A percentile compares a stretch with the other conserved stretches of the same genome.
Evolutionary conservation across 2,113 vertebrate species (phyloP).

Genomic region (Hucho hucho): DNA sequence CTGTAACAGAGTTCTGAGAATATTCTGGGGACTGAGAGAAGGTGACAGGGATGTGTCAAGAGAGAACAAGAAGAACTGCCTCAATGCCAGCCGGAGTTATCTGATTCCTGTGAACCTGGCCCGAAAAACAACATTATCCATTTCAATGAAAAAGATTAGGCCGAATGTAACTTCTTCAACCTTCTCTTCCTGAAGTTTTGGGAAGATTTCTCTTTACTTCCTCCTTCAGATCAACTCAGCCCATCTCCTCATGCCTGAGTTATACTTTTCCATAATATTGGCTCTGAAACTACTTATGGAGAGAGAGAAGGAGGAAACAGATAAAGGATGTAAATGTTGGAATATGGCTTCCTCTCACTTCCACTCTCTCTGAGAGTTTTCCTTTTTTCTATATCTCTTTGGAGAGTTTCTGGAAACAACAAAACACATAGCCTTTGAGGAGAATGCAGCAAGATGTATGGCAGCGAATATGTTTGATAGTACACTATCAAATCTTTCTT

Average conservation of each 20-base stretch:
- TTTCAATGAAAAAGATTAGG: slow-evolving; percentile 27
- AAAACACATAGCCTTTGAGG: slow-evolving; percentile 25
- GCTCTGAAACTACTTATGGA: slow-evolving; percentile 54
- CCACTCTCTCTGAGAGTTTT: slow-evolving; percentile 22
- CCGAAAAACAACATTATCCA: slow-evolving; percentile 18
- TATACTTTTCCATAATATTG: slow-evolving; percentile 53
- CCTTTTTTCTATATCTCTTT: slow-evolving; percentile 23
- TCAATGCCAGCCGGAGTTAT: slow-evolving; percentile 23
- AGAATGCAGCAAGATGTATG: slow-evolving; percentile 36
- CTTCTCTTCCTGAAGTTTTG: slow-evolving; percentile 8
- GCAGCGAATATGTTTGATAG: slow-evolving; percentile 38
- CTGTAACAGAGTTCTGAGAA: slow-evolving; percentile 20
- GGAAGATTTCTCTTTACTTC: slow-evolving; percentile 12
- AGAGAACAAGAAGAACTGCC: slow-evolving; percentile 2
- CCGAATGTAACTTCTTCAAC: not conserved
- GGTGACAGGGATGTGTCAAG: slow-evolving; percentile 14
- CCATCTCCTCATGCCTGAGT: slow-evolving; percentile 31
- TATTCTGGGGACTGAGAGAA: not conserved
- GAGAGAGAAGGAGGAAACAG: slow-evolving; percentile 29
- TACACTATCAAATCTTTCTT: slow-evolving; percentile 41
- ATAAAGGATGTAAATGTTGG: slow-evolving; percentile 39
- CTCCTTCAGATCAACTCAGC: slow-evolving; percentile 33
- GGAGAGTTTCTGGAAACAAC: slow-evolving; percentile 14
- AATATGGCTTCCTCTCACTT: slow-evolving; percentile 46
- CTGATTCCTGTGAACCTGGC: slow-evolving; percentile 19